These are phyloP conservation scores for Calonectris borealis DNA, from an alignment of 2,113 vertebrate genomes.

Conservation along the genomic window DNA sequence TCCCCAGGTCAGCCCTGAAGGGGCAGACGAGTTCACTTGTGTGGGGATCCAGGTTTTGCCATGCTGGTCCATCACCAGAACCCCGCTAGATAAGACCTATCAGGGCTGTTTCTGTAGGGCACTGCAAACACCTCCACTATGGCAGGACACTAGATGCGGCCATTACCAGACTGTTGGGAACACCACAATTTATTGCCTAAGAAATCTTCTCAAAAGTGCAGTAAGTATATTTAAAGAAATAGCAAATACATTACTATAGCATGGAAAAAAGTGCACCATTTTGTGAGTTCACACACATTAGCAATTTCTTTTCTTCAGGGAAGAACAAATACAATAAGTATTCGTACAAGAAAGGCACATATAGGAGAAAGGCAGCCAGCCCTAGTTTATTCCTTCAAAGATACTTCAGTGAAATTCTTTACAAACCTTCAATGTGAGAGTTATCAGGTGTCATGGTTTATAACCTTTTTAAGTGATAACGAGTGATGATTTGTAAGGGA, in stretches of 20 bases:
- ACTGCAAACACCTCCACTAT: accelerated
- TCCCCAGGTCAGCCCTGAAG: background rate
- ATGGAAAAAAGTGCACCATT: accelerated
- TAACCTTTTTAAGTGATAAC: background rate
- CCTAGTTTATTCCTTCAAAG: background rate
- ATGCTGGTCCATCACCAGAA: no score
- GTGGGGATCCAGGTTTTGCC: background rate
- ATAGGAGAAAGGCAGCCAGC: background rate
- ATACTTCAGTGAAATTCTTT: background rate
- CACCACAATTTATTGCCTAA: accelerated
- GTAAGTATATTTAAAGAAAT: background rate
- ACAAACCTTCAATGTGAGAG: background rate
- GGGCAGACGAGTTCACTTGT: background rate
- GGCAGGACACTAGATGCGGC: accelerated
- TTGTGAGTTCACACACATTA: background rate
- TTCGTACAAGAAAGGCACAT: accelerated
- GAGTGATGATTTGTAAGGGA: background rate
- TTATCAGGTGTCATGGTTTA: background rate
- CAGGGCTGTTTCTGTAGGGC: background rate
- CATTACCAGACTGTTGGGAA: accelerated
- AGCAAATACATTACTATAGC: background rate
- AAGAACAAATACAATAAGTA: background rate
- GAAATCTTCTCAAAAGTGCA: background rate
- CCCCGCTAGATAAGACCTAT: background rate
- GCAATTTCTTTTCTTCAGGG: background rate